Evolutionary conservation across 2,888 invertebrate genomes (phyloP).

Genomic region (Lathronympha strigana): DNA sequence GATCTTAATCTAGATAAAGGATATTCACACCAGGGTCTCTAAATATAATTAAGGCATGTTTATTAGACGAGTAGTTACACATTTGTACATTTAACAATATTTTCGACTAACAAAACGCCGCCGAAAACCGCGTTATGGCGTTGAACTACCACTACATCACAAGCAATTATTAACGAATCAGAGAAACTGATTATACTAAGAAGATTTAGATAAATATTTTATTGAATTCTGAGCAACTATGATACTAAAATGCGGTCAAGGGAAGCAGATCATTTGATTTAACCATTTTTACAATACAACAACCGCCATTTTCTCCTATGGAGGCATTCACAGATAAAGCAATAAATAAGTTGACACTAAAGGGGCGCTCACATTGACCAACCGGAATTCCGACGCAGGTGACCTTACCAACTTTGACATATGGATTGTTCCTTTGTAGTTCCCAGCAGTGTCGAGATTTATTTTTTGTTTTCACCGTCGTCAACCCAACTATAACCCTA

Average conservation of each 20-base stretch:
- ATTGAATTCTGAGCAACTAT: neutral
- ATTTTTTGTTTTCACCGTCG: too few relatives aligned
- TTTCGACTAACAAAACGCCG: conserved; percentile 49
- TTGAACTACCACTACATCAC: conserved; percentile 11
- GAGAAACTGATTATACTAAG: neutral
- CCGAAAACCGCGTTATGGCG: conserved; percentile 51
- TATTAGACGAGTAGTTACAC: conserved; percentile 32
- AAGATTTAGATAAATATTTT: conserved; percentile 1
- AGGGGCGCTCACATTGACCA: neutral
- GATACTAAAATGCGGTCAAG: conserved; percentile 13
- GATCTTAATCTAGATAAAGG: conserved; percentile 42
- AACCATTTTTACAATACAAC: conserved; percentile 61
- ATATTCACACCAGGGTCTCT: conserved; percentile 22
- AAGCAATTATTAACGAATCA: conserved; percentile 5
- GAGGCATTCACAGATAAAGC: conserved; percentile 33
- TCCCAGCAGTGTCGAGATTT: too few relatives aligned
- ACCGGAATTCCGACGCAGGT: neutral
- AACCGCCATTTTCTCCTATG: conserved; percentile 74
- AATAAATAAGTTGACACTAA: conserved; percentile 5
- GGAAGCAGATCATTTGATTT: conserved; percentile 17
- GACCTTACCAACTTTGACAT: too few relatives aligned
- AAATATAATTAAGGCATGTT: conserved; percentile 17
- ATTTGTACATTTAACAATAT: conserved; percentile 44
- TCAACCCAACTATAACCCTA: too few relatives aligned
- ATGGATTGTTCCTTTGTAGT: too few relatives aligned